Base-by-base conservation (phyloP, 1,140 invertebrate species). In the Phymastichus coffea region DNA sequence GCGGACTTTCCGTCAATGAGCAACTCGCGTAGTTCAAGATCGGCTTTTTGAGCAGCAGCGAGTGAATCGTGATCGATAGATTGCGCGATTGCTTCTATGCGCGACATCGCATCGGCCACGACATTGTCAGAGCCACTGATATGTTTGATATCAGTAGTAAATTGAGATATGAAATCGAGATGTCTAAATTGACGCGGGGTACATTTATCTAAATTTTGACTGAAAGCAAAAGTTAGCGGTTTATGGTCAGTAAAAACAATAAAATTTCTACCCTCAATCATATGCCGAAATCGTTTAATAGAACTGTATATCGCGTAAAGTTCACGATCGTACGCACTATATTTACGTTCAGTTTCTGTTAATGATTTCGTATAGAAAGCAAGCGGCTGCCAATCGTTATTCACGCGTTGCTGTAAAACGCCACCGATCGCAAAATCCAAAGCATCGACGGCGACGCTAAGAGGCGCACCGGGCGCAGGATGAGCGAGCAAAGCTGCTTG, bases 121-220 rank as follows among this genome's bases (percentile, higher is more conserved):
- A 69, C 43, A 43, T 81, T 80, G 1, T 70, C 46, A 2, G 64
- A 49, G 1, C 77, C 75, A 0, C 63, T 9, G 15, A 81, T 64
- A 43, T 78, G 64, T n/a, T 61, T 40, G 26, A 80, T 72, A 41
- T 77, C 67, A 0, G 70, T 75, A 0, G 70, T 68, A 57, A 74
- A 78, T 64, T 79, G 73, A 1, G 63, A 55, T 12, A 81, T 74
- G 17, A 64, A 76, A 52, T 78, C 69, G 0, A 80, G 43, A 20
- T 80, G 65, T n/a, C 59, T 60, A 38, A 66, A 66, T 33, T 65
- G 70, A 4, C 66, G 33, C 9, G 68, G 57, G 6, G 57, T 40
- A 6, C 35, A 41, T 33, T 62, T 55, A 4, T 59, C 43, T 1
- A 6, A 15, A 1, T 58, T 64, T 40, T 58, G 49, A 33, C 6